These are phyloP conservation scores for Acheta domesticus DNA, from an alignment of 2,888 invertebrate species.

Conservation along the genomic window DNA sequence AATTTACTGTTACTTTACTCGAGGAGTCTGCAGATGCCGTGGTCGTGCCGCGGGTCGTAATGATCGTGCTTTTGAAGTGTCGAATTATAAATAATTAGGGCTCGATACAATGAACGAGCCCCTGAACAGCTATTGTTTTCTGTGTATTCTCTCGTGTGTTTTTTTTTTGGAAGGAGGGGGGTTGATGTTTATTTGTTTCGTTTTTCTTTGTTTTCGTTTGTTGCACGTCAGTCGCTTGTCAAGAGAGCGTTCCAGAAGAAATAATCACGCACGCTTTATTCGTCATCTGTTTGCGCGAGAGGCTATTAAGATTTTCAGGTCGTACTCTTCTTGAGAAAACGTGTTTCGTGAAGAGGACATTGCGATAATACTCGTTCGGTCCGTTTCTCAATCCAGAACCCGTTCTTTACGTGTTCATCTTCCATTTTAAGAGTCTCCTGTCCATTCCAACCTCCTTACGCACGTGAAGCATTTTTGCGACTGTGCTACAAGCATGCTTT, in stretches of 20 bases:
- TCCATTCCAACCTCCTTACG: too few relatives aligned
- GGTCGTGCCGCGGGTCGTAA: neutral
- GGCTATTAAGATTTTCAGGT: neutral
- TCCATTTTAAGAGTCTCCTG: too few relatives aligned
- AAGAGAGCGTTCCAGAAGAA: constrained; percentile 4
- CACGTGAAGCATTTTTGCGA: too few relatives aligned
- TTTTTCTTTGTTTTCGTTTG: neutral
- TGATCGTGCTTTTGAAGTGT: neutral
- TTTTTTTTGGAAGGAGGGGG: too few relatives aligned
- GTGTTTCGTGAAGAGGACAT: neutral
- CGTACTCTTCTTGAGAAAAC: neutral
- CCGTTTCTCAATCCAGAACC: too few relatives aligned
- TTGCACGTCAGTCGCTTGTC: neutral
- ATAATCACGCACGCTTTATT: neutral
- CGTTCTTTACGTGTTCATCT: too few relatives aligned
- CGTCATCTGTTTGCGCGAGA: neutral
- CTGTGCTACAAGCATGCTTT: too few relatives aligned
- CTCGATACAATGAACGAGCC: neutral
- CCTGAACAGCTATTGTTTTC: neutral
- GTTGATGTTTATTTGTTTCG: neutral
- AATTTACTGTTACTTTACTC: constrained; percentile 5
- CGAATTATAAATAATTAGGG: constrained; percentile 18
- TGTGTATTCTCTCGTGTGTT: neutral
- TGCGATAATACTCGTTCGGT: too few relatives aligned
- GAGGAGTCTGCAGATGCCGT: neutral